Evolutionary conservation across 2,888 invertebrate genomes (phyloP).

Genomic region (Abrostola tripartita): DNA sequence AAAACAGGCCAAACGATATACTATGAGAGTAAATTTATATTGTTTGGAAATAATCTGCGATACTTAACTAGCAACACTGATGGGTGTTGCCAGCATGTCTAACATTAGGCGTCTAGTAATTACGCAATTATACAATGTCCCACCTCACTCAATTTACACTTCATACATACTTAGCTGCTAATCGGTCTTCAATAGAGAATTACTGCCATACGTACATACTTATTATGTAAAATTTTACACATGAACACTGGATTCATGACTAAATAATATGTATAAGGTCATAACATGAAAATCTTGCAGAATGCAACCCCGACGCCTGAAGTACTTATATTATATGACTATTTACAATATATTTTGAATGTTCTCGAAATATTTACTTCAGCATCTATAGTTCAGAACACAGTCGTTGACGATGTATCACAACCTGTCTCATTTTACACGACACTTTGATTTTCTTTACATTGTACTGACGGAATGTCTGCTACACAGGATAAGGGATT

Average conservation of each 20-base stretch:
- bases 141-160: neutral
- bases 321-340: conserved; percentile 21
- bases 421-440: conserved; percentile 10
- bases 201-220: neutral
- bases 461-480: conserved; percentile 26
- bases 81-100: neutral
- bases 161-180: conserved; percentile 31
- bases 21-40: too few species aligned
- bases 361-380: conserved; percentile 17
- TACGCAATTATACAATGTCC: neutral
- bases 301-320: conserved; percentile 14
- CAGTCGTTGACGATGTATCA: conserved; percentile 16
- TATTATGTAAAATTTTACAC: conserved; percentile 17
- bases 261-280: conserved; percentile 19
- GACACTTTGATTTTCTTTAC: conserved; percentile 21
- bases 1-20: too few species aligned
- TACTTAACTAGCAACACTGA: neutral
- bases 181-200: conserved; percentile 15
- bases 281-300: conserved; percentile 25
- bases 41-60: too few species aligned
- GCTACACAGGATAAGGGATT: neutral
- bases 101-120: conserved; percentile 16
- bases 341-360: conserved; percentile 36
- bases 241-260: conserved; percentile 13
- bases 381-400: conserved; percentile 32